Conservation (phyloP, 2,888 invertebrate species). For the Argyra leucocephala region DNA sequence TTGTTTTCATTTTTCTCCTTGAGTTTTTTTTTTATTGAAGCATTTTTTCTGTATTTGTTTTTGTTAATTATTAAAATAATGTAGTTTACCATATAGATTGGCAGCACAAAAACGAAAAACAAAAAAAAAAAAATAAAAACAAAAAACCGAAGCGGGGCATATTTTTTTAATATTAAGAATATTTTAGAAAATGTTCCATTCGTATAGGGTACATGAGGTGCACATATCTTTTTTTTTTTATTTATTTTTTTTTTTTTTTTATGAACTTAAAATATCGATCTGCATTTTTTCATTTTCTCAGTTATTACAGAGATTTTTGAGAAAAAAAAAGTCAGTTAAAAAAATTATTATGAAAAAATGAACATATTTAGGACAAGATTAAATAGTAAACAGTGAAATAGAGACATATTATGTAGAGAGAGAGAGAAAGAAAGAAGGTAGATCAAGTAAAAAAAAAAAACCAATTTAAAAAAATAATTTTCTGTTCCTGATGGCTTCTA, state of each 20-base stretch:
- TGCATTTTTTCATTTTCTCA: neutral
- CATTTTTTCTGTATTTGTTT: neutral
- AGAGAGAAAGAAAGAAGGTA: neutral
- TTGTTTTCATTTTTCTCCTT: too few relatives aligned
- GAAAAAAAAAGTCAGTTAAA: neutral
- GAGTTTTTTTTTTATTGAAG: too few relatives aligned
- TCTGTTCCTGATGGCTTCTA: neutral
- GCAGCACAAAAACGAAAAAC: neutral
- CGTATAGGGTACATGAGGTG: neutral
- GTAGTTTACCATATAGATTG: neutral
- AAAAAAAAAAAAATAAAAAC: too few relatives aligned
- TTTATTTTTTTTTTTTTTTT: neutral
- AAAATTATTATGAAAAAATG: neutral
- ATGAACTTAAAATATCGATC: neutral
- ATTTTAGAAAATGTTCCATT: neutral
- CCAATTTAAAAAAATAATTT: neutral
- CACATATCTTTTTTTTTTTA: neutral
- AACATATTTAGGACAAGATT: neutral
- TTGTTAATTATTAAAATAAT: neutral
- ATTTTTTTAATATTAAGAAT: neutral
- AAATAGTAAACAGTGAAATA: neutral
- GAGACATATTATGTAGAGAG: too few relatives aligned
- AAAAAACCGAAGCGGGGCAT: too few relatives aligned
- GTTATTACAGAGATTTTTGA: neutral
- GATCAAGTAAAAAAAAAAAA: neutral